phyloP scores from a whole-genome alignment of 2,888 invertebrate genomes.

The Scaptomyza caliginosa region DNA sequence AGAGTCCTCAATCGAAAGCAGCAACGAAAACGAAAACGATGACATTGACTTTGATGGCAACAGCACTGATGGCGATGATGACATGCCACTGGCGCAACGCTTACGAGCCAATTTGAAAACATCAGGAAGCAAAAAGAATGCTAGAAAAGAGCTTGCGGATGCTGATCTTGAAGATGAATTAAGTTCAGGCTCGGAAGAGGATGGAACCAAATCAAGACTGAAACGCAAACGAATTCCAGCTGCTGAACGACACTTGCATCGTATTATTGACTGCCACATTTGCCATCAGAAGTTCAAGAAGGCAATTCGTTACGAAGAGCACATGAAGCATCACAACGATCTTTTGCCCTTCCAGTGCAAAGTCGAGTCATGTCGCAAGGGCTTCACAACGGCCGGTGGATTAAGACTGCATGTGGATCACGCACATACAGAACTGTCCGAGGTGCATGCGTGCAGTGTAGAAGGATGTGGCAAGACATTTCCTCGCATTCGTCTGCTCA shows the following conservation, averaged over 20 bases:
- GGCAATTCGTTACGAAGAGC: slow-evolving; percentile 77
- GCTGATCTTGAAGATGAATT: slow-evolving; percentile 44
- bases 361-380: slow-evolving; percentile 77
- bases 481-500: slow-evolving; percentile 78
- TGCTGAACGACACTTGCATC: slow-evolving; percentile 71
- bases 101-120: slow-evolving; percentile 29
- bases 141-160: slow-evolving; percentile 5
- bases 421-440: slow-evolving; percentile 79
- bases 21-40: slow-evolving; percentile 50
- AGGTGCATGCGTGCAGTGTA: slow-evolving; percentile 73
- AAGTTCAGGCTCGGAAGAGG: slow-evolving; percentile 47
- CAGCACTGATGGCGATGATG: slow-evolving; percentile 74
- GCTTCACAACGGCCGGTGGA: slow-evolving; percentile 80
- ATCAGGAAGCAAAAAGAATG: not conserved
- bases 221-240: slow-evolving; percentile 67
- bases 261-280: slow-evolving; percentile 79
- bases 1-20: slow-evolving; percentile 54
- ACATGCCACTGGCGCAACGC: slow-evolving; percentile 75
- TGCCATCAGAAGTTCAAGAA: slow-evolving; percentile 82
- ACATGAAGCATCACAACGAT: slow-evolving; percentile 82
- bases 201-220: slow-evolving; percentile 44
- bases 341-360: slow-evolving; percentile 80
- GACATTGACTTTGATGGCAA: slow-evolving; percentile 70
- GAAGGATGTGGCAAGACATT: slow-evolving; percentile 79
- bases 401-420: slow-evolving; percentile 78